phyloP scores from a whole-genome alignment of 2,113 vertebrate species.

The Prunella fulvescens region DNA sequence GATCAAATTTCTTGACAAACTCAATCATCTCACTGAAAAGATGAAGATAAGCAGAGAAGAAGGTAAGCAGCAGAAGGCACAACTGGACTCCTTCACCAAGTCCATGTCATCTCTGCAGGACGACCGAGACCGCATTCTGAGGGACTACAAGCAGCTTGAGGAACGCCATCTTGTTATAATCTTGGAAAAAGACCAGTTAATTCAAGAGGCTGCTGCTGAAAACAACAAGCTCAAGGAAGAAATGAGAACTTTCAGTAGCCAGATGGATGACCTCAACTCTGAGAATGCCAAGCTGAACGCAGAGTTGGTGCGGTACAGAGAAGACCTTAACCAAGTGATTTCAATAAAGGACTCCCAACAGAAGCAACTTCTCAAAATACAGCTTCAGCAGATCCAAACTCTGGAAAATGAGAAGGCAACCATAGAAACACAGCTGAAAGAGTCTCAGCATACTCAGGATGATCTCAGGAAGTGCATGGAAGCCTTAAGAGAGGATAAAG shows the following conservation, averaged over 20 bases:
- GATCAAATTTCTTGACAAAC: slow-evolving; percentile 69
- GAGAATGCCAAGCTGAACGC: slow-evolving; percentile 91
- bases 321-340: slow-evolving; percentile 90
- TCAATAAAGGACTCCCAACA: slow-evolving; percentile 93
- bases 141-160: slow-evolving; percentile 88
- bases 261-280: slow-evolving; percentile 88
- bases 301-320: slow-evolving; percentile 84
- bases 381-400: slow-evolving; percentile 76
- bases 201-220: slow-evolving; percentile 92
- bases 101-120: slow-evolving; percentile 95
- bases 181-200: slow-evolving; percentile 89
- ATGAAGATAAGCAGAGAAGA: slow-evolving; percentile 78
- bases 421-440: slow-evolving; percentile 59
- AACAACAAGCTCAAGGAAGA: slow-evolving; percentile 91
- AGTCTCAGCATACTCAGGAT: slow-evolving; percentile 12
- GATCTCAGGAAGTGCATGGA: slow-evolving; percentile 18
- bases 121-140: slow-evolving; percentile 85
- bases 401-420: slow-evolving; percentile 76
- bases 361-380: slow-evolving; percentile 84
- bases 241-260: slow-evolving; percentile 80
- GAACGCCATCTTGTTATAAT: slow-evolving; percentile 86
- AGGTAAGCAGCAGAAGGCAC: slow-evolving; percentile 76
- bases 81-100: slow-evolving; percentile 86
- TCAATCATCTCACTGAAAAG: slow-evolving; percentile 71
- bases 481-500: slow-evolving; percentile 63